These are phyloP conservation scores for Odontomyia ornata DNA, from an alignment of 2,888 invertebrate genomes.

Conservation along the genomic window DNA sequence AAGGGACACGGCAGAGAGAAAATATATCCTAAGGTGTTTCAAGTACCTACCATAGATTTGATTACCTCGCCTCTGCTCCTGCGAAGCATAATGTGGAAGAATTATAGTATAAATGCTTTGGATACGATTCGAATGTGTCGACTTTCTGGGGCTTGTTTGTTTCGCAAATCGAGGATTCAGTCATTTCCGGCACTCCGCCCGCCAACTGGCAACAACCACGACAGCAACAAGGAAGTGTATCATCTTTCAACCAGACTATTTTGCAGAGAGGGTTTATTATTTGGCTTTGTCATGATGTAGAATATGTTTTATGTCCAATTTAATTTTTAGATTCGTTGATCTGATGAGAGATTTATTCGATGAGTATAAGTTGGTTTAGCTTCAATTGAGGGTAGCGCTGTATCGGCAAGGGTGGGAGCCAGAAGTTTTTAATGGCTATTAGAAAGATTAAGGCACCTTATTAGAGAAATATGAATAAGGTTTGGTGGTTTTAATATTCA, in stretches of 20 bases:
- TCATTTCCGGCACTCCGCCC: constrained; percentile 20
- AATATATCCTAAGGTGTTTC: constrained; percentile 32
- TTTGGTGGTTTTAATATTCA: too few species aligned
- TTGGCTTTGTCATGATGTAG: constrained; percentile 16
- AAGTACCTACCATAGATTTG: constrained; percentile 7
- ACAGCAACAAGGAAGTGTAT: constrained; percentile 13
- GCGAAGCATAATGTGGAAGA: constrained; percentile 4
- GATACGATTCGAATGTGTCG: background rate
- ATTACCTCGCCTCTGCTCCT: constrained; percentile 7
- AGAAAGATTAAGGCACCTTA: background rate
- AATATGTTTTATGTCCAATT: constrained; percentile 45
- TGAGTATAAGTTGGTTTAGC: background rate
- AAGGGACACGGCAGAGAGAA: background rate
- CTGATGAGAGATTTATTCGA: constrained; percentile 32
- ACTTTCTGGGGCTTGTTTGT: constrained; percentile 13
- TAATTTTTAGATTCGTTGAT: constrained; percentile 42
- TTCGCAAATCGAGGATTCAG: constrained; percentile 32
- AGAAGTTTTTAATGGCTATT: constrained; percentile 20
- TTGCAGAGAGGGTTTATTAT: constrained; percentile 5
- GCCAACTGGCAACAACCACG: background rate
- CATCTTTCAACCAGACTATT: background rate
- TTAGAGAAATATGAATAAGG: too few species aligned
- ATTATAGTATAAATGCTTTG: constrained; percentile 38
- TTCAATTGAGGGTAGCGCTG: background rate
- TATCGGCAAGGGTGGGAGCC: background rate